Conservation (phyloP, 2,797 vertebrate species). For the Pagetopsis macropterus region DNA sequence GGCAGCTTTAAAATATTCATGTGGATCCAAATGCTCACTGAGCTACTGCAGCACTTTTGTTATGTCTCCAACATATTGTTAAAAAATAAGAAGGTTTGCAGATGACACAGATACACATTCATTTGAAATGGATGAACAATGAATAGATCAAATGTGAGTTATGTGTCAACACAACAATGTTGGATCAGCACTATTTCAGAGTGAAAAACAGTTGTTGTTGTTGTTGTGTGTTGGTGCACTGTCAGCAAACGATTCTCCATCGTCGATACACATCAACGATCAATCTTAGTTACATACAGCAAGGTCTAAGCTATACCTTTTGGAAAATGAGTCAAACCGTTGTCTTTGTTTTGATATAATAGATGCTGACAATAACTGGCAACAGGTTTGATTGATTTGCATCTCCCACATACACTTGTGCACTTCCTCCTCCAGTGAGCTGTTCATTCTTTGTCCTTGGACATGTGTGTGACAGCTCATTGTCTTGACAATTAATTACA, state of each 20-base stretch:
- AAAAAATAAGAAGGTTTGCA: not conserved
- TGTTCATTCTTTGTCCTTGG: not conserved
- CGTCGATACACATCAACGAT: too few species aligned
- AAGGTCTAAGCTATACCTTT: too few species aligned
- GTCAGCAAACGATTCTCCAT: too few species aligned
- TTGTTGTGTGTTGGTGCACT: not conserved
- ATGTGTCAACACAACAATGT: not conserved
- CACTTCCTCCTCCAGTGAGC: not conserved
- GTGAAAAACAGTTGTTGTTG: not conserved
- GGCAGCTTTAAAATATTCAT: too few species aligned
- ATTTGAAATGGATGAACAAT: not conserved
- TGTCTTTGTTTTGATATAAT: too few species aligned
- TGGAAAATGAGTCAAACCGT: too few species aligned
- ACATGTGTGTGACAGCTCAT: not conserved
- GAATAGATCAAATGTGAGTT: not conserved
- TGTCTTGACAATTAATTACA: not conserved
- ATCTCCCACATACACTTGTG: not conserved
- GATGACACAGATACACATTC: not conserved
- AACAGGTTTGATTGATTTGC: constrained; percentile 18
- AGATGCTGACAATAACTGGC: not conserved
- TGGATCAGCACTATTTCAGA: not conserved
- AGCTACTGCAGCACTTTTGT: not conserved
- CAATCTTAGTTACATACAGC: too few species aligned
- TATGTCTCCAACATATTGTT: not conserved
- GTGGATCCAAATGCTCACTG: too few species aligned